Conservation (phyloP, 53 echinoderm and acorn worm species). For the Stichopus horrens region DNA sequence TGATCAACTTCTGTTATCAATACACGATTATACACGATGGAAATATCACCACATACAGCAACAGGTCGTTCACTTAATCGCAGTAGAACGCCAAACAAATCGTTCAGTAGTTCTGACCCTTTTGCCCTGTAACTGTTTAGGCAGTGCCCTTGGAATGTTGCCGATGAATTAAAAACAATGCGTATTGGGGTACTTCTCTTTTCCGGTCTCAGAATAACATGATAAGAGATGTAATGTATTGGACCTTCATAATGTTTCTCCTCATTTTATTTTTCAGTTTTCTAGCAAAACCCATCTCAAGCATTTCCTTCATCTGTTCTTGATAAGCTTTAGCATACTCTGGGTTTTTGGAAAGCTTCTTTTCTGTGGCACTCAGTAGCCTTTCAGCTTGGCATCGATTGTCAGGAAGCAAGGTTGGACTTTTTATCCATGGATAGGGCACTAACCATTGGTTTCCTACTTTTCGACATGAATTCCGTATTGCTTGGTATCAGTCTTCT, state of each 20-base stretch:
- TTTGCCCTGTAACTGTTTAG: conserved; percentile 66
- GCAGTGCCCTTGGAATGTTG: conserved; percentile 57
- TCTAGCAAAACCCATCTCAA: conserved; percentile 60
- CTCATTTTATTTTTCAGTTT: conserved; percentile 56
- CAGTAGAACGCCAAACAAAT: conserved; percentile 62
- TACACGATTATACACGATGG: conserved; percentile 67
- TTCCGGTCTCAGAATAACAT: conserved; percentile 60
- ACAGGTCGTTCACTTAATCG: conserved; percentile 54
- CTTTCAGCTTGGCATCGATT: conserved; percentile 59
- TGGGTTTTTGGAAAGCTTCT: conserved; percentile 52
- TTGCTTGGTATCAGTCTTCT: no score
- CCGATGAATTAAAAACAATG: conserved; percentile 71
- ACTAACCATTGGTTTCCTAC: conserved; percentile 65
- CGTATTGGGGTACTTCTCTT: conserved; percentile 70
- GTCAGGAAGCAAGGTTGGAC: conserved; percentile 59
- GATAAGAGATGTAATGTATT: conserved; percentile 67
- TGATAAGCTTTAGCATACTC: conserved; percentile 59
- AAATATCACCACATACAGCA: conserved; percentile 60
- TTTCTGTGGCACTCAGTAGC: conserved; percentile 55
- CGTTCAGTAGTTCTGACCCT: conserved; percentile 62
- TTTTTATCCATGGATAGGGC: conserved; percentile 67
- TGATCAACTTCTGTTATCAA: conserved; percentile 62
- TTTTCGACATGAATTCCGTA: conserved; percentile 56
- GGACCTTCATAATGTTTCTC: conserved; percentile 56
- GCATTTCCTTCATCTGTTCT: conserved; percentile 63